phyloP scores from a whole-genome alignment of 1,140 invertebrate genomes.

The Rhagoletis pomonella region DNA sequence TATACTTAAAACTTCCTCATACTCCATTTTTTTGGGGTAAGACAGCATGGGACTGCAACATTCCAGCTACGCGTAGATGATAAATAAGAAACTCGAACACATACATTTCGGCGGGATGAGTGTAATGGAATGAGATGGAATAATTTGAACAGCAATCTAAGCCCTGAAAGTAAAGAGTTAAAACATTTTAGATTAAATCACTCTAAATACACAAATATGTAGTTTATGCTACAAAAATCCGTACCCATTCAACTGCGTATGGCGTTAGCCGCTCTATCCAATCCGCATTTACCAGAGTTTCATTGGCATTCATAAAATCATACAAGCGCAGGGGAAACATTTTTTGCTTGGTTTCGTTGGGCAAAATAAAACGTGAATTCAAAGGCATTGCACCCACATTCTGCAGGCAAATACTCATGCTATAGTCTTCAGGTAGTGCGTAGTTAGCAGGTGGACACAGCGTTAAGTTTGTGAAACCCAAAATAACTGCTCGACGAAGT shows the following conservation, averaged over 20 bases:
- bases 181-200: constrained; percentile 82
- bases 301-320: constrained; percentile 57
- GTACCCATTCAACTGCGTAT: constrained; percentile 9
- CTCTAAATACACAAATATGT: constrained; percentile 60
- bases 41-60: not conserved
- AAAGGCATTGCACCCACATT: constrained; percentile 88
- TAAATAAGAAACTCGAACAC: constrained; percentile 96
- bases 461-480: constrained; percentile 77
- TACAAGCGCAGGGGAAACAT: constrained; percentile 77
- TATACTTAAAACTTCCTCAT: not conserved
- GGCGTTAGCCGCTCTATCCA: not conserved
- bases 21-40: constrained; percentile 17
- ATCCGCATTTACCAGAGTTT: not conserved
- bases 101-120: constrained; percentile 93
- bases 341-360: constrained; percentile 81
- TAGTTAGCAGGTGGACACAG: constrained; percentile 75
- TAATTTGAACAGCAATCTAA: constrained; percentile 95
- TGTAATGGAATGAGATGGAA: constrained; percentile 97
- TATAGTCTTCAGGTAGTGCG: constrained; percentile 88
- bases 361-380: constrained; percentile 89
- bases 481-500: constrained; percentile 82
- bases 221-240: constrained; percentile 58
- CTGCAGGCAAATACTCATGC: constrained; percentile 91
- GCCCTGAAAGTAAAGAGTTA: constrained; percentile 78
- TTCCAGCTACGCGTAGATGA: constrained; percentile 89